Percentiles rank a stretch among this genome's conserved stretches.
These are phyloP conservation scores for Salminus brasiliensis DNA, from an alignment of 2,113 vertebrate genomes.

Conservation along the genomic window DNA sequence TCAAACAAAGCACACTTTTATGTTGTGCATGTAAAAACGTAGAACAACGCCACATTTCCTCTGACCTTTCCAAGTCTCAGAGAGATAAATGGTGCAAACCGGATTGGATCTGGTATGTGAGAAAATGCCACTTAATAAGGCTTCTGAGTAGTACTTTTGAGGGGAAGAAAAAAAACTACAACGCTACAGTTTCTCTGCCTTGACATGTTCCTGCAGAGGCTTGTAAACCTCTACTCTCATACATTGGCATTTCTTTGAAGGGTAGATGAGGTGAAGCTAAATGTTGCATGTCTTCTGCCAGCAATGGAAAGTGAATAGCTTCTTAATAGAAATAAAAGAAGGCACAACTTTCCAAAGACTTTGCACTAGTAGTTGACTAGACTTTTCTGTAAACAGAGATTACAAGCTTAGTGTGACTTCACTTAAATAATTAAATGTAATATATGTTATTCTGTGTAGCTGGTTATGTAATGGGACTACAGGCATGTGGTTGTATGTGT, in stretches of 20 bases:
- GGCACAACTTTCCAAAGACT: not conserved
- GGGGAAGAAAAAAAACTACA: not conserved
- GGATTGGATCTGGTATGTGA: conserved; percentile 1
- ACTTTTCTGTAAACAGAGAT: not conserved
- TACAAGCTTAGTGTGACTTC: not conserved
- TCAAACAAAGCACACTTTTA: not conserved
- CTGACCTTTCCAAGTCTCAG: conserved; percentile 16
- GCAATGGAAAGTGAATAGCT: not conserved
- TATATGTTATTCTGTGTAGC: not conserved
- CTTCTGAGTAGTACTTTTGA: not conserved
- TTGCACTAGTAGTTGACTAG: not conserved
- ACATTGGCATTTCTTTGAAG: not conserved
- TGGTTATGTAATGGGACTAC: not conserved
- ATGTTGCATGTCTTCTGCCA: not conserved
- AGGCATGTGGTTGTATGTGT: not conserved
- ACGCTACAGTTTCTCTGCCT: not conserved
- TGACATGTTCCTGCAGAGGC: conserved; percentile 26
- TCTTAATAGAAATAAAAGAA: not conserved
- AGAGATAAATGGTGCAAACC: conserved; percentile 27
- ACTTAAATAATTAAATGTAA: not conserved
- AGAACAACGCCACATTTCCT: conserved; percentile 19
- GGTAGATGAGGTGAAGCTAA: not conserved
- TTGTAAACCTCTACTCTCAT: not conserved
- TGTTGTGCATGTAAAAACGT: not conserved
- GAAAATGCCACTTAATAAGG: not conserved